Evolutionary conservation across 2,113 vertebrate species (phyloP).

Genomic region (Hemibagrus wyckioides): DNA sequence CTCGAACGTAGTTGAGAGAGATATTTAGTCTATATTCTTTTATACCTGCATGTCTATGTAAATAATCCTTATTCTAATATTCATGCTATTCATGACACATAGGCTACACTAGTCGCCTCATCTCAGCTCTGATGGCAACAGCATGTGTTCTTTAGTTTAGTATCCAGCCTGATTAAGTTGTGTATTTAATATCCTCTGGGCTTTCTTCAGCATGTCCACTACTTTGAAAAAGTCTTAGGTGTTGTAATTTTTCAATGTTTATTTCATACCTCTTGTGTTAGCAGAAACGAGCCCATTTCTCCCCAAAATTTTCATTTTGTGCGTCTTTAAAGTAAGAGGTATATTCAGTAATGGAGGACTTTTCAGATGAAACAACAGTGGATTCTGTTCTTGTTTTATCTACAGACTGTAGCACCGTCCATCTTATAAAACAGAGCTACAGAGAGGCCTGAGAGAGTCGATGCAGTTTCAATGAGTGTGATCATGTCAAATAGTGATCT

Average conservation of each 20-base stretch:
- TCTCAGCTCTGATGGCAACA: not conserved
- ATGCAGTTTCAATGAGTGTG: not conserved
- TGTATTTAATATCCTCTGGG: too few species aligned
- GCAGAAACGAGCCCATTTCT: too few species aligned
- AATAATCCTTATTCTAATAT: not conserved
- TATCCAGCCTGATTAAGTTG: not conserved
- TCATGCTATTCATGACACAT: not conserved
- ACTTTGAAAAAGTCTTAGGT: too few species aligned
- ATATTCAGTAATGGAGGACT: not conserved
- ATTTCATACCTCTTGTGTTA: not conserved
- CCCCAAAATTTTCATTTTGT: too few species aligned
- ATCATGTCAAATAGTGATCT: not conserved
- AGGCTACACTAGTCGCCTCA: not conserved
- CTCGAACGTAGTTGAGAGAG: not conserved
- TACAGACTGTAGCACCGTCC: not conserved
- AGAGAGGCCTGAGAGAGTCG: too few species aligned
- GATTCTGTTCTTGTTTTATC: not conserved
- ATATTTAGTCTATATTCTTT: not conserved
- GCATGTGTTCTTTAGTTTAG: not conserved
- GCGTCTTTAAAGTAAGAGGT: too few species aligned
- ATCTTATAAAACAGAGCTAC: not conserved
- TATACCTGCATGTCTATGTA: not conserved
- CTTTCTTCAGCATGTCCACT: too few species aligned
- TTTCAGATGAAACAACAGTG: not conserved
- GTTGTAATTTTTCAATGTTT: not conserved